These are phyloP conservation scores for Leptinotarsa tumamoca DNA, from an alignment of 2,888 invertebrate genomes.

Conservation along the genomic window DNA sequence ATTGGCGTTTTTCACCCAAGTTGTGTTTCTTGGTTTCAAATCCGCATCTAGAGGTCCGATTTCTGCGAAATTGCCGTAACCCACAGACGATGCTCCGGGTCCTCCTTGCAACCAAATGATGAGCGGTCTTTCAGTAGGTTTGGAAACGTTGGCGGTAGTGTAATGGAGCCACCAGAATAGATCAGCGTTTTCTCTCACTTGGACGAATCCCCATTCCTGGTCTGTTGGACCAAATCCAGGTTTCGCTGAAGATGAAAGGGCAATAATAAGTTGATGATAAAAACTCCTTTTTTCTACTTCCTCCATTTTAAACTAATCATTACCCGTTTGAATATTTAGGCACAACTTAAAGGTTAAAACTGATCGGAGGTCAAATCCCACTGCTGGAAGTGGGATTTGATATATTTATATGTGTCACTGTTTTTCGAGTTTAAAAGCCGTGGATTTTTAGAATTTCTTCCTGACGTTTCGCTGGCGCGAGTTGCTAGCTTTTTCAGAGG, in stretches of 20 bases:
- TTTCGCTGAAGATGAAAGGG: neutral
- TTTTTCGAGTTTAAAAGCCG: no score
- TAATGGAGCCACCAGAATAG: conserved; percentile 82
- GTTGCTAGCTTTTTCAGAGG: no score
- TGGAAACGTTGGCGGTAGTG: conserved; percentile 71
- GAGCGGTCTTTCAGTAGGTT: conserved; percentile 77
- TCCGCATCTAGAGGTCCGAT: conserved; percentile 54
- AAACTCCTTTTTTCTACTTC: no score
- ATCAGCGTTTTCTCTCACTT: conserved; percentile 69
- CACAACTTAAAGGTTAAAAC: no score
- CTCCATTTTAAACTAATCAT: no score
- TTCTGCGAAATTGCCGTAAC: conserved; percentile 81
- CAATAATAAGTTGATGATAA: no score
- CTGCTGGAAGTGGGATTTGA: no score
- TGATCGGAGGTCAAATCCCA: no score
- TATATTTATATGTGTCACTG: no score
- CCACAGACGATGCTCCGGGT: conserved; percentile 72
- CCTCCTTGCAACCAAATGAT: conserved; percentile 81
- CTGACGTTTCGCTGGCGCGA: no score
- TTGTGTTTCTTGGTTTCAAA: conserved; percentile 67
- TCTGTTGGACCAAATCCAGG: conserved; percentile 41
- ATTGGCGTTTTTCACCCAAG: conserved; percentile 73
- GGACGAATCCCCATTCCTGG: conserved; percentile 73
- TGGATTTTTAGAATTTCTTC: no score
- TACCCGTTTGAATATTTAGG: no score